A percentile compares a stretch with the other conserved stretches of the same genome.
These are phyloP conservation scores for Athalia circularis DNA, from an alignment of 2,888 invertebrate genomes.

Conservation along the genomic window DNA sequence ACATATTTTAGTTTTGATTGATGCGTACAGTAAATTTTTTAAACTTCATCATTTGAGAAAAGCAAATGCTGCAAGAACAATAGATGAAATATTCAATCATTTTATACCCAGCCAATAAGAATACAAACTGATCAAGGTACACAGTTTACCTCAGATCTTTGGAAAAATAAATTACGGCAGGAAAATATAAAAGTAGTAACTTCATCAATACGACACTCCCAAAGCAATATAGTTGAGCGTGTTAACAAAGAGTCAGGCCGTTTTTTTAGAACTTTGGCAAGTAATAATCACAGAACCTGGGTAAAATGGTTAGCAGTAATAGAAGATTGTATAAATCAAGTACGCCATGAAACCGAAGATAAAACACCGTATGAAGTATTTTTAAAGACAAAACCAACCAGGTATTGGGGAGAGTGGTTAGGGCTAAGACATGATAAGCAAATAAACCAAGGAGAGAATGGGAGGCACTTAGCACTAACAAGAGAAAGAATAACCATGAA, in stretches of 20 bases:
- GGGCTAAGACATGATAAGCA: not conserved
- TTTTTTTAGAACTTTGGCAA: not conserved
- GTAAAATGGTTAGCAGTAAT: not conserved
- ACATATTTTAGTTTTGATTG: not conserved
- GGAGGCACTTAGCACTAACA: not conserved
- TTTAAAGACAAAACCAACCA: not conserved
- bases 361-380: conserved; percentile 2
- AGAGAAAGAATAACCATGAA: not conserved
- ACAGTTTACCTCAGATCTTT: not conserved
- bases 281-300: not conserved
- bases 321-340: not conserved
- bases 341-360: not conserved
- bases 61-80: not conserved
- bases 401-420: not conserved
- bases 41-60: not conserved
- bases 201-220: not conserved
- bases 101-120: not conserved
- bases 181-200: not conserved
- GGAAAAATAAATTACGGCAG: not conserved
- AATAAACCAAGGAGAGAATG: not conserved
- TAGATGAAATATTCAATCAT: not conserved
- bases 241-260: not conserved
- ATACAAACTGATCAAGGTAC: conserved; percentile 1
- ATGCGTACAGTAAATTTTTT: not conserved
- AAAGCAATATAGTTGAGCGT: not conserved